Conservation (phyloP, 2,797 vertebrate species). For the Pelochelys cantorii region DNA sequence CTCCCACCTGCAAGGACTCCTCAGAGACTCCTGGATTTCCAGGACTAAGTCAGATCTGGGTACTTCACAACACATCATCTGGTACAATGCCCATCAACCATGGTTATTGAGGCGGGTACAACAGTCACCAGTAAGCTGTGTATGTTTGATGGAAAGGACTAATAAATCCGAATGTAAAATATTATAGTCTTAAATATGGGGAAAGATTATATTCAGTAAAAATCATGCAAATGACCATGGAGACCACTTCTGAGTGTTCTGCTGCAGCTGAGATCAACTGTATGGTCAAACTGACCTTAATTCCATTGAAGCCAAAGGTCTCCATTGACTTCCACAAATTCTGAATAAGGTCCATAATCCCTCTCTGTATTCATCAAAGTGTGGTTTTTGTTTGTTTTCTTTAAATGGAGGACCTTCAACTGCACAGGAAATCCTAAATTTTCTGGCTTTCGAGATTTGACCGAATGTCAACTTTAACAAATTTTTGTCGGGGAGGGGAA, state of each 20-base stretch:
- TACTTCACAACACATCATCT: no score
- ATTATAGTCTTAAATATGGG: not conserved
- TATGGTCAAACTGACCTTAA: not conserved
- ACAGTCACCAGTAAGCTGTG: no score
- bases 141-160: not conserved
- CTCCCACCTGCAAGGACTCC: no score
- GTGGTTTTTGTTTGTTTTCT: not conserved
- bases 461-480: no score
- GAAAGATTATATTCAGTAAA: not conserved
- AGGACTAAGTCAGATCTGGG: no score
- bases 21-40: no score
- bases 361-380: not conserved
- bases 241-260: not conserved
- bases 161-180: constrained; percentile 54
- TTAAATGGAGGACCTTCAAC: not conserved
- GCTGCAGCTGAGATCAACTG: constrained; percentile 14
- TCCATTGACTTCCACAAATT: not conserved
- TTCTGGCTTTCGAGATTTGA: constrained; percentile 9
- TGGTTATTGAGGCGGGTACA: no score
- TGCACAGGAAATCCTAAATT: not conserved
- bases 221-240: not conserved
- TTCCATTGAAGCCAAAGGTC: not conserved
- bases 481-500: not conserved
- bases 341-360: not conserved
- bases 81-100: no score